Percentiles rank a stretch among this genome's conserved stretches.
phyloP scores from a whole-genome alignment of 1,140 invertebrate species.

The Helicoverpa armigera region DNA sequence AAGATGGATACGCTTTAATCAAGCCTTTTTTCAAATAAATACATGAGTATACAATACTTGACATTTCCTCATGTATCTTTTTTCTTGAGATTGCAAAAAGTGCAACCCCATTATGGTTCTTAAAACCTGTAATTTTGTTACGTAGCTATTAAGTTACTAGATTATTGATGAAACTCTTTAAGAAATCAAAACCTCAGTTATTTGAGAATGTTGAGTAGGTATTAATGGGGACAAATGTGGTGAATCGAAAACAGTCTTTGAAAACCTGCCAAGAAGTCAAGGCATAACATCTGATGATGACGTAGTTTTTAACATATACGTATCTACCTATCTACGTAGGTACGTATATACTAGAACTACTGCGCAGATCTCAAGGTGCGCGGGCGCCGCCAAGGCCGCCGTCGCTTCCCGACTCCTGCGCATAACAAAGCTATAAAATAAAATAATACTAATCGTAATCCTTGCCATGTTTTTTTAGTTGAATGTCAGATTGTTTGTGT shows the following conservation, averaged over 20 bases:
- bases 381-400: constrained; percentile 51
- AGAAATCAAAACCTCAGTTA: too few relatives aligned
- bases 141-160: too few relatives aligned
- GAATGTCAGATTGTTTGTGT: background rate
- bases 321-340: background rate
- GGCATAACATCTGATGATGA: background rate
- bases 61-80: too few relatives aligned
- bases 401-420: constrained; percentile 49
- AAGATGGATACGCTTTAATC: too few relatives aligned
- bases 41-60: too few relatives aligned
- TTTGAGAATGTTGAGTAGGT: too few relatives aligned
- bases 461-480: background rate
- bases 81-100: too few relatives aligned
- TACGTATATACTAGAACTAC: background rate
- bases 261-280: background rate
- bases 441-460: background rate
- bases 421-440: constrained; percentile 49
- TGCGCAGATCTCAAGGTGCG: constrained; percentile 23
- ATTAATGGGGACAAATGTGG: background rate
- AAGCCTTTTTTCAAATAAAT: too few relatives aligned
- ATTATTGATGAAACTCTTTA: too few relatives aligned
- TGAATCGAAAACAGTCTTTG: background rate
- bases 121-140: too few relatives aligned
- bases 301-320: background rate
- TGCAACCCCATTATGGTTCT: background rate